Base-by-base conservation (phyloP, 2,113 vertebrate genomes). In the Prinia subflava region DNA sequence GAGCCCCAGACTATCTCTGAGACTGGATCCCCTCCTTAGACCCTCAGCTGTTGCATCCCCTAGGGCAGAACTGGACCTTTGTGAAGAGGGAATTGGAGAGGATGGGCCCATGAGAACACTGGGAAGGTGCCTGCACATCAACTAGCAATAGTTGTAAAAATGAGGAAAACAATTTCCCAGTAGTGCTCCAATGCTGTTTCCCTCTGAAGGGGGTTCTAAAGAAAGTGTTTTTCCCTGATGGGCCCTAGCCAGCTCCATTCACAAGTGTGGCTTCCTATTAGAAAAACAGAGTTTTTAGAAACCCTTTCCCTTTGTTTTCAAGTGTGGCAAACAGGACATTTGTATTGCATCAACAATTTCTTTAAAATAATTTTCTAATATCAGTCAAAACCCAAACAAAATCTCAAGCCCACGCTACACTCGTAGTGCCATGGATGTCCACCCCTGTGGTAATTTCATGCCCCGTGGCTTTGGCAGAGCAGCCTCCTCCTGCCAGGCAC, bases 321-420 rank as follows among this genome's bases (percentile, higher is more conserved):
- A 63, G 53, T 53, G 46, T n/a, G 62, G 53, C 33, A 85, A 76
- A 62, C 13, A 9, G 74, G 46, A 64, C 37, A 31, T 1, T 47
- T 10, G 7, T 41, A 56, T 52, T 49, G 31, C 30, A 82, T 56
- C 33, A 53, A 76, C 28, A 8, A 57, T 65, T 74, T 85, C 0
- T 59, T 67, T 70, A 78, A 78, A 87, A 83, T 19, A 19, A 44
- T 76, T 71, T 92, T 52, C 46, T 68, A 71, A 7, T 47, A 67
- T 21, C 39, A 67, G 18, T 15, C 46, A 67, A 91, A 87, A 89
- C 13, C 17, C n/a, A 68, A 85, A 28, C 6, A 60, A 87, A 91
- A 62, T 9, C 3, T 21, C 13, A 80, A 16, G n/a, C 27, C 55
- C 3, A 5, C 1, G 1, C 10, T 27, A 46, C 25, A 42, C 4